Percentiles rank a stretch among this genome's conserved stretches.
Evolutionary conservation across 2,797 vertebrate species (phyloP).

Genomic region (Artibeus jamaicensis): DNA sequence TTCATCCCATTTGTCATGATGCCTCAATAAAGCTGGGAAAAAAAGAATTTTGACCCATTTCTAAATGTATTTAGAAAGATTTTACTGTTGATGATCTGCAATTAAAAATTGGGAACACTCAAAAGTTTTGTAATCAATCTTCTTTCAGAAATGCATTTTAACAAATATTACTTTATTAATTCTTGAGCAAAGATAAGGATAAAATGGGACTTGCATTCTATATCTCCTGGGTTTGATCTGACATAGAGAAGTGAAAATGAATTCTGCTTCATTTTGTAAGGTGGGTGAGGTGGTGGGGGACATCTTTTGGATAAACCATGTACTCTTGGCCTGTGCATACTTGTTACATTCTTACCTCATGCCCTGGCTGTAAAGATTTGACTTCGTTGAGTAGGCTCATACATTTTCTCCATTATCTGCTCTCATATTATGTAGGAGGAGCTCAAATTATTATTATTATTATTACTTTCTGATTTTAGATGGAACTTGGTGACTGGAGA

Average conservation of each 20-base stretch:
- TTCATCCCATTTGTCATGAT: neutral
- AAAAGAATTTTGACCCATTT: neutral
- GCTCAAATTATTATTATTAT: neutral
- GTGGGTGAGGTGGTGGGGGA: neutral
- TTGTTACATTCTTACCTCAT: neutral
- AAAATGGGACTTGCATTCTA: neutral
- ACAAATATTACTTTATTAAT: neutral
- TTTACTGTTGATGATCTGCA: neutral
- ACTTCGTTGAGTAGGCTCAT: neutral
- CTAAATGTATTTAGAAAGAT: constrained; percentile 13
- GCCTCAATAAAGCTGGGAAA: neutral
- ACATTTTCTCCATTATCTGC: neutral
- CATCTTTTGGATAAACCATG: neutral
- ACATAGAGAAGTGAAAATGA: neutral
- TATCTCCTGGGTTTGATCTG: neutral
- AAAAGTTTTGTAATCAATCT: neutral
- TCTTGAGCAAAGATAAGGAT: neutral
- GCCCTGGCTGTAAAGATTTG: neutral
- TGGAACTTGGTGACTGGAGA: neutral
- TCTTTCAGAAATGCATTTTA: neutral
- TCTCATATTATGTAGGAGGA: neutral
- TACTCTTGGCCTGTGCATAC: neutral
- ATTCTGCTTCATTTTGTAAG: neutral
- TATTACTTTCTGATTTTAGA: neutral
- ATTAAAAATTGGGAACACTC: constrained; percentile 31